Conservation (phyloP, 2,797 vertebrate genomes). For the Sebastes dallii region DNA sequence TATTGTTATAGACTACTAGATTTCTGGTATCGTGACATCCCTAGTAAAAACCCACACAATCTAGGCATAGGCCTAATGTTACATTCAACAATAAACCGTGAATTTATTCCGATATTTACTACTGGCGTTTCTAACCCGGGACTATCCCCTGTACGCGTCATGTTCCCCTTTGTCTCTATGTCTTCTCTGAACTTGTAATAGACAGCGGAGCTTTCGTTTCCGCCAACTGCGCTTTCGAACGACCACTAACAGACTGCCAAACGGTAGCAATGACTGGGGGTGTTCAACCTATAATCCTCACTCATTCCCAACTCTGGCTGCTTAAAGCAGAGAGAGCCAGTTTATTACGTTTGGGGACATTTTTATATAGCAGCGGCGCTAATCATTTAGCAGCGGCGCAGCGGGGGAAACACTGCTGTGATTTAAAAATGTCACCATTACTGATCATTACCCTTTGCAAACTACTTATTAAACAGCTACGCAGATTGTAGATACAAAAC, state of each 20-base stretch:
- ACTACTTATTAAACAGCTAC: slow-evolving; percentile 3
- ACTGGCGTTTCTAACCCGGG: no score
- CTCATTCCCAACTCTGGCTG: background rate
- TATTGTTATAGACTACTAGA: no score
- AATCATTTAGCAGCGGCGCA: background rate
- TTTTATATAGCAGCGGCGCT: background rate
- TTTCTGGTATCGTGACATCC: no score
- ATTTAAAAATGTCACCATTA: slow-evolving; percentile 1
- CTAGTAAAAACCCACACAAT: background rate
- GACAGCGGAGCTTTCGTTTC: background rate
- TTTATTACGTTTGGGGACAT: background rate
- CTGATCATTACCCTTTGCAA: background rate
- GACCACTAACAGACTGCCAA: background rate
- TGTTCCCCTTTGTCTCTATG: background rate
- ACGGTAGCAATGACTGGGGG: background rate
- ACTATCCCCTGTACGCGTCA: background rate
- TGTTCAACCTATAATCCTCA: background rate
- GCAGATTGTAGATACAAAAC: background rate
- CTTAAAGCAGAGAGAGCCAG: background rate
- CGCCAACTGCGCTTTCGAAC: background rate
- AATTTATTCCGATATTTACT: background rate
- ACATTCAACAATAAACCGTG: background rate
- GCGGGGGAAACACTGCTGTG: background rate
- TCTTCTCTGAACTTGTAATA: background rate
- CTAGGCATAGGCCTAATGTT: background rate